Conservation (phyloP, 2,888 invertebrate species). For the Acronicta alni region DNA sequence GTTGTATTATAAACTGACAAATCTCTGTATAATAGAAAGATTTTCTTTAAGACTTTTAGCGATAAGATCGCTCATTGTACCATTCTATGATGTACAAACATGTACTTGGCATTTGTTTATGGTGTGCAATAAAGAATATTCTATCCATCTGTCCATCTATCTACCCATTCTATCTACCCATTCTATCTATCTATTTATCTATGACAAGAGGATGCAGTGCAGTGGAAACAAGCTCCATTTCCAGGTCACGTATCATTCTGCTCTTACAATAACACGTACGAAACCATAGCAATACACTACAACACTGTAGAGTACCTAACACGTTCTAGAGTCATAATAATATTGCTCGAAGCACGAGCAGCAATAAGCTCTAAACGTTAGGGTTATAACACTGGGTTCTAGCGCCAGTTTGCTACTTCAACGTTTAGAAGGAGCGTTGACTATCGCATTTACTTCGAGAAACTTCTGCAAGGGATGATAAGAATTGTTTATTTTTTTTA, state of each 20-base stretch:
- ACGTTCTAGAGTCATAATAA: conserved; percentile 2
- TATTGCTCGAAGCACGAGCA: background rate
- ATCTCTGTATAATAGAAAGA: no score
- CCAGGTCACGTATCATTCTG: background rate
- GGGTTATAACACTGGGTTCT: conserved; percentile 9
- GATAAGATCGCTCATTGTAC: no score
- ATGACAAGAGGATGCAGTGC: background rate
- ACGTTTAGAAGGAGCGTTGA: background rate
- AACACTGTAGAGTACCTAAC: background rate
- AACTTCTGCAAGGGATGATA: conserved; percentile 24
- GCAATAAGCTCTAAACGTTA: conserved; percentile 19
- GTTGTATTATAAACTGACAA: no score
- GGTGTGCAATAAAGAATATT: no score
- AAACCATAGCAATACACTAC: background rate
- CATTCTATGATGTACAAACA: no score
- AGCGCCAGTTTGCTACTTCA: background rate
- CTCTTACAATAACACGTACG: background rate
- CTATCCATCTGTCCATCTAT: no score
- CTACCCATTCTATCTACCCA: no score
- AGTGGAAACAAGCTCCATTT: background rate
- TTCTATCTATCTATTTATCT: no score
- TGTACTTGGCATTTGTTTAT: no score
- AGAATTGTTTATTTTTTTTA: conserved; percentile 18
- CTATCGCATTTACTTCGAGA: conserved; percentile 5
- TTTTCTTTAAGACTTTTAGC: no score